Conservation (phyloP, 2,797 vertebrate species). For the Philypnodon macrostomus region DNA sequence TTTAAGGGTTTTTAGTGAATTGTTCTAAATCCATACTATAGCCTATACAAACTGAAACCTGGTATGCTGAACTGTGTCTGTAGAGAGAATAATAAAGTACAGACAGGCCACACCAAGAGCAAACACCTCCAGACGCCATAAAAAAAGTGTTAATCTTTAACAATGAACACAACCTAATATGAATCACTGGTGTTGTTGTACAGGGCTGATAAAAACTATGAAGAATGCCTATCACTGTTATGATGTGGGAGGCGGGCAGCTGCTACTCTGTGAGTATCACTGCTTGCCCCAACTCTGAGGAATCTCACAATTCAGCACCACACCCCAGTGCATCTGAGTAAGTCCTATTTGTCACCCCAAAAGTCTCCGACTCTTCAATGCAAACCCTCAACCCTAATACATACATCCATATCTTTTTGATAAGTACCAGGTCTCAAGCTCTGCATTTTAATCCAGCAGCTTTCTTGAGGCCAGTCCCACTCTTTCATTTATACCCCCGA, state of each 20-base stretch:
- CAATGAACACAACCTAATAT: conserved; percentile 19
- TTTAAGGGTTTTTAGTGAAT: too few species aligned
- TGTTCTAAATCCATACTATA: too few species aligned
- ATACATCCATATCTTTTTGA: conserved; percentile 16
- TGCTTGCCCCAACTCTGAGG: conserved; percentile 55
- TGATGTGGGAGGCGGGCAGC: conserved; percentile 26
- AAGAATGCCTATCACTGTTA: conserved; percentile 33
- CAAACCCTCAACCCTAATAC: conserved; percentile 18
- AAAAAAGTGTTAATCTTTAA: conserved; percentile 75
- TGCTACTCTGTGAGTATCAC: conserved; percentile 65
- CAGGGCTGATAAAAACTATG: conserved; percentile 25
- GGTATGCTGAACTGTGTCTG: conserved; percentile 18
- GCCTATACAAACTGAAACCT: too few species aligned
- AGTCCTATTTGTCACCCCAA: conserved; percentile 67
- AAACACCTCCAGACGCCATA: conserved; percentile 50
- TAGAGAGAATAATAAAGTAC: conserved; percentile 21
- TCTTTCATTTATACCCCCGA: conserved; percentile 22
- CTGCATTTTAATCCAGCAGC: conserved; percentile 31
- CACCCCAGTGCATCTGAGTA: conserved; percentile 57
- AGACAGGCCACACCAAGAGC: conserved; percentile 40
- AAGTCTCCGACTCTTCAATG: conserved; percentile 26
- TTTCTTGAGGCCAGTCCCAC: conserved; percentile 14
- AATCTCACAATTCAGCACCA: conserved; percentile 67
- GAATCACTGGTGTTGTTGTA: conserved; percentile 48
- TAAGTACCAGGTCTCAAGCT: conserved; percentile 11